Conservation (phyloP, 2,797 vertebrate species). For the Hapalemur alaotrensis region DNA sequence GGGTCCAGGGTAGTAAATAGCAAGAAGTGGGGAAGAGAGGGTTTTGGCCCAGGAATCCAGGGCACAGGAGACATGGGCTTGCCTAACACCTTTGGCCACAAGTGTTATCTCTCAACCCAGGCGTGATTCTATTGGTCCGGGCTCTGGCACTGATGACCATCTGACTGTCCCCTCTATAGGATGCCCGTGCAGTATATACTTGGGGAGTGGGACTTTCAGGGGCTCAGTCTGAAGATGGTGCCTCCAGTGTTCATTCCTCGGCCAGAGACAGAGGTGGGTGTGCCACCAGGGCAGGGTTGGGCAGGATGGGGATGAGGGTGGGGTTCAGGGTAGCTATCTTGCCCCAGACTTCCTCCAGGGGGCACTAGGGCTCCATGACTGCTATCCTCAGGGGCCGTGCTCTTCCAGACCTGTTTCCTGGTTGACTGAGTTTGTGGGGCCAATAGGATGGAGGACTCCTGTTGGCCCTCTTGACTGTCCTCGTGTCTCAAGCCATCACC, state of each 20-base stretch:
- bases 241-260: conserved; percentile 97
- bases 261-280: conserved; percentile 95
- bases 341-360: conserved; percentile 56
- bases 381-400: neutral
- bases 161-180: conserved; percentile 78
- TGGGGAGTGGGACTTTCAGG: conserved; percentile 96
- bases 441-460: neutral
- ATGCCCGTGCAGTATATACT: conserved; percentile 98
- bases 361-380: conserved; percentile 5
- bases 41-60: neutral
- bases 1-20: neutral
- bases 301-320: neutral
- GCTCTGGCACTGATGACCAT: neutral
- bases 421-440: neutral
- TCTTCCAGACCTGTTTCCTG: neutral
- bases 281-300: too few species aligned
- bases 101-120: neutral
- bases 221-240: conserved; percentile 93
- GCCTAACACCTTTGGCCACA: neutral
- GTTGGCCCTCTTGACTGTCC: neutral
- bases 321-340: neutral
- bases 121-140: neutral
- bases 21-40: neutral
- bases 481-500: neutral
- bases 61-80: neutral